These are phyloP conservation scores for Drosophila neonasuta DNA, from an alignment of 2,888 invertebrate species.

Conservation along the genomic window DNA sequence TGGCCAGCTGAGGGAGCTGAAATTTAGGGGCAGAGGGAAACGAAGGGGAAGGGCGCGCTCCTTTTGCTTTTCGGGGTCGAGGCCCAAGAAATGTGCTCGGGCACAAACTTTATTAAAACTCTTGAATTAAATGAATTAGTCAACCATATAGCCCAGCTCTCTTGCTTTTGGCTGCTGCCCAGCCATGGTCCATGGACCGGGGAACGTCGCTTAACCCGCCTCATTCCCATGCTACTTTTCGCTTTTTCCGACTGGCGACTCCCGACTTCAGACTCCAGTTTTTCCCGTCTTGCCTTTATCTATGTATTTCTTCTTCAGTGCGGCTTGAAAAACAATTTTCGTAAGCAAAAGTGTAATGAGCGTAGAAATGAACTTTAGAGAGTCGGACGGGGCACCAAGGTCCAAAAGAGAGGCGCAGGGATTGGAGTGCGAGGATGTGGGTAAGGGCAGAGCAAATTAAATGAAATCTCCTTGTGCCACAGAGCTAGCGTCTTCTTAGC, in stretches of 20 bases:
- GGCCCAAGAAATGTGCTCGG: constrained; percentile 64
- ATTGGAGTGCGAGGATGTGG: constrained; percentile 13
- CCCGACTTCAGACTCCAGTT: constrained; percentile 34
- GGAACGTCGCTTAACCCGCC: constrained; percentile 46
- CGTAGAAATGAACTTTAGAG: constrained; percentile 77
- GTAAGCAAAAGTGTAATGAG: constrained; percentile 77
- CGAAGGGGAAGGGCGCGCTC: background rate
- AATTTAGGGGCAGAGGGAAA: too few relatives aligned
- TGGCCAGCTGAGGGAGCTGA: constrained; percentile 44
- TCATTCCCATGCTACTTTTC: background rate
- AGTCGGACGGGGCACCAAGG: constrained; percentile 38
- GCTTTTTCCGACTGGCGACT: constrained; percentile 34
- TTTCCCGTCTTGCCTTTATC: constrained; percentile 55
- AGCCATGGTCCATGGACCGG: constrained; percentile 24
- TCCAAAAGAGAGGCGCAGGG: constrained; percentile 13
- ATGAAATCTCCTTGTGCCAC: constrained; percentile 70
- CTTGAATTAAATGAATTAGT: constrained; percentile 77
- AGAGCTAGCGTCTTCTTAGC: constrained; percentile 41
- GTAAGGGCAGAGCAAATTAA: constrained; percentile 59
- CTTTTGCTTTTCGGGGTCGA: constrained; percentile 21
- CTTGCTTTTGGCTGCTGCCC: constrained; percentile 35
- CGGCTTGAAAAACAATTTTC: constrained; percentile 77
- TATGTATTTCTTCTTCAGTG: constrained; percentile 72
- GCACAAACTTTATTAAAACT: constrained; percentile 77
- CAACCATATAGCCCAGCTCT: constrained; percentile 74